These are phyloP conservation scores for Hydrolagus affinis DNA, from an alignment of 2,113 vertebrate genomes.

Conservation along the genomic window DNA sequence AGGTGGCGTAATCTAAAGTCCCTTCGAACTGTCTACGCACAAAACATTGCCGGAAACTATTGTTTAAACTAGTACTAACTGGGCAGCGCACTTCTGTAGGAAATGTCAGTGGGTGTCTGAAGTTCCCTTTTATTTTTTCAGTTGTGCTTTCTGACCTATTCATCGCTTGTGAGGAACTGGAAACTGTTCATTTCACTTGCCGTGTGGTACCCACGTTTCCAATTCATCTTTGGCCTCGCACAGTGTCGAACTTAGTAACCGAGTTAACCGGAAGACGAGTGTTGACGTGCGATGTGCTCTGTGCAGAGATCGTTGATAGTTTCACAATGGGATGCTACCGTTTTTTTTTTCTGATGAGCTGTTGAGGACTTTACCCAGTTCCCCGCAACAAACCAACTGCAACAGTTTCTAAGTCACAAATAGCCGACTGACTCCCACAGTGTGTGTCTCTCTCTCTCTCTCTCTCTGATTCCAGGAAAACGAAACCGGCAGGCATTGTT, in stretches of 20 bases:
- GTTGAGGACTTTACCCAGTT: neutral
- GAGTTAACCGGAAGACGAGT: neutral
- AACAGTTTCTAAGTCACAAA: neutral
- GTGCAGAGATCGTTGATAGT: neutral
- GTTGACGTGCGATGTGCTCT: neutral
- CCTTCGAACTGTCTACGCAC: too few relatives aligned
- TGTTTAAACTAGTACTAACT: neutral
- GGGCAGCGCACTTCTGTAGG: neutral
- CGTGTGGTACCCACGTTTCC: constrained; percentile 6
- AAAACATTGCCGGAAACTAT: neutral
- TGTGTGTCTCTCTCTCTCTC: too few relatives aligned
- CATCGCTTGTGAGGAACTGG: neutral
- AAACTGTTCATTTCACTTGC: constrained; percentile 17
- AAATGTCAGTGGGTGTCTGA: constrained; percentile 1
- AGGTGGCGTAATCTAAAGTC: too few relatives aligned
- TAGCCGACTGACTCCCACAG: too few relatives aligned
- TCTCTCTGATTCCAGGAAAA: too few relatives aligned
- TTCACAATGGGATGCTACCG: neutral
- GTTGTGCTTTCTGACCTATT: constrained; percentile 7
- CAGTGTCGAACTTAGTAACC: constrained; percentile 3
- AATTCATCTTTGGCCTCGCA: neutral
- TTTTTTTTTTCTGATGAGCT: neutral
- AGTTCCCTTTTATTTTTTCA: constrained; percentile 2
- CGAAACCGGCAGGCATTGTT: too few relatives aligned
- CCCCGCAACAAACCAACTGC: neutral